A percentile compares a stretch with the other conserved stretches of the same genome.
phyloP scores from a whole-genome alignment of 2,113 vertebrate species.

The Amblyornis subalaris region DNA sequence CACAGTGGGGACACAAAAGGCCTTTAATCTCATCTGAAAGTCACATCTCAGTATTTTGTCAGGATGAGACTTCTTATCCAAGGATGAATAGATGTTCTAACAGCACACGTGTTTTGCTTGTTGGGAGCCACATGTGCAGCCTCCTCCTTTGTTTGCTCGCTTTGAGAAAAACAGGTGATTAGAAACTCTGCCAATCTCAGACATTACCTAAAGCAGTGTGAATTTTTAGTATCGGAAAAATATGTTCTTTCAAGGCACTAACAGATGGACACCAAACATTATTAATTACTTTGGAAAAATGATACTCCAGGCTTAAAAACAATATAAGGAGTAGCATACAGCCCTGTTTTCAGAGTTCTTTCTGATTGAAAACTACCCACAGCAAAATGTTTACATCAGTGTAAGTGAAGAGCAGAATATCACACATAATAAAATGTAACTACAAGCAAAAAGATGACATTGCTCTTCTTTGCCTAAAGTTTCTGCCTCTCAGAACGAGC shows the following conservation, averaged over 20 bases:
- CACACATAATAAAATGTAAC: background rate
- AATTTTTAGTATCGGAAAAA: background rate
- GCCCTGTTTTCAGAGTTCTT: background rate
- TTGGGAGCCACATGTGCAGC: background rate
- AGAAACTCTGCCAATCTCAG: background rate
- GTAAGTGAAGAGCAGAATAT: background rate
- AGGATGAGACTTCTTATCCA: rapidly evolving
- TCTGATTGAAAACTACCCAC: background rate
- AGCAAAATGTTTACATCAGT: background rate
- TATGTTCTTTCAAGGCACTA: background rate
- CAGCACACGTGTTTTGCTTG: background rate
- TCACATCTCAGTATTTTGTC: background rate
- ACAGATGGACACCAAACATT: background rate
- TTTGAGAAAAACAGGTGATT: background rate
- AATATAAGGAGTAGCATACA: background rate
- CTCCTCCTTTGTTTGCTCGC: background rate
- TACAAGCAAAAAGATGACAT: background rate
- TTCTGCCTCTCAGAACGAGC: background rate
- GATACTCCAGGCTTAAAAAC: background rate
- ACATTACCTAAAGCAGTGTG: background rate
- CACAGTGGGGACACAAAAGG: background rate
- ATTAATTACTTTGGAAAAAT: background rate
- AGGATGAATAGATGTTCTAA: background rate
- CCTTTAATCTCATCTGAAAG: background rate
- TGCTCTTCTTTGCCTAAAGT: background rate